phyloP scores from a whole-genome alignment of 2,113 vertebrate genomes.

The Australoheros scitulus region DNA sequence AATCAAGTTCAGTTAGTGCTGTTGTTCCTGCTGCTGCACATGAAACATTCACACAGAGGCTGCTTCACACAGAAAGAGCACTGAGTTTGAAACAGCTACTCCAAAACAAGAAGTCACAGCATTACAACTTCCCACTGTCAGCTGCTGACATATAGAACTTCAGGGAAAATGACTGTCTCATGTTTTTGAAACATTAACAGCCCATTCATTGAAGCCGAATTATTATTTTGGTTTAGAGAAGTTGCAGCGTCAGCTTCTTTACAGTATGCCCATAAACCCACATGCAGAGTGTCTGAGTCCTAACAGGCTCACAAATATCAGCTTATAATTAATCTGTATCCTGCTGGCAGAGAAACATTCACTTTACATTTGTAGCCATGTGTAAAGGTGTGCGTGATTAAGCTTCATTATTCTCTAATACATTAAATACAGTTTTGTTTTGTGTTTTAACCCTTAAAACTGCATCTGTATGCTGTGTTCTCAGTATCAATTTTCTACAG shows the following conservation, averaged over 20 bases:
- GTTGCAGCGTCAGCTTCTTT: not conserved
- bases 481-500: not conserved
- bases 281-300: not conserved
- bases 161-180: not conserved
- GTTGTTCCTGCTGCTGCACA: not conserved
- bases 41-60: not conserved
- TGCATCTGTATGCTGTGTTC: not conserved
- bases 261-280: not conserved
- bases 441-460: not conserved
- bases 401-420: not conserved
- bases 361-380: not conserved
- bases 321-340: not conserved
- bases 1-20: not conserved
- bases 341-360: not conserved
- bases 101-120: conserved; percentile 15
- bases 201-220: not conserved
- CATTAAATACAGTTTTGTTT: not conserved
- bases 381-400: not conserved
- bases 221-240: not conserved
- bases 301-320: not conserved
- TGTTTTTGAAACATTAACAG: not conserved
- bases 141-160: not conserved
- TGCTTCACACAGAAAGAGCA: not conserved
- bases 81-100: not conserved
- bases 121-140: conserved; percentile 16